Percentiles rank a stretch among this genome's conserved stretches.
These are phyloP conservation scores for Gortyna flavago DNA, from an alignment of 2,888 invertebrate species.

Conservation along the genomic window DNA sequence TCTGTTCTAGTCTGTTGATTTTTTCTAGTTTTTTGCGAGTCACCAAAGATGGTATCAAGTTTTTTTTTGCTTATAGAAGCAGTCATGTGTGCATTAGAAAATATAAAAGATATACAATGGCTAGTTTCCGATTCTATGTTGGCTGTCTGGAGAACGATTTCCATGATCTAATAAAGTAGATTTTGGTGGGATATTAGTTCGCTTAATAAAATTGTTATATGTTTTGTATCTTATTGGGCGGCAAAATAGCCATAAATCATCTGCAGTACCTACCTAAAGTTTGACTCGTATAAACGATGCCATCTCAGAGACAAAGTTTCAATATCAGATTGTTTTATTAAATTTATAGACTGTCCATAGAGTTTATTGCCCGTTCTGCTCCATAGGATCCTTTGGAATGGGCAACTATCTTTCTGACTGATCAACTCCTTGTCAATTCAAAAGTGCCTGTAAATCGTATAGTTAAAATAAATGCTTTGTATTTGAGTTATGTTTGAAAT, in stretches of 20 bases:
- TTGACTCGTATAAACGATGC: not conserved
- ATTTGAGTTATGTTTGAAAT: not conserved
- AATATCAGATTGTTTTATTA: not conserved
- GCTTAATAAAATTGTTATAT: not conserved
- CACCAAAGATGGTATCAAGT: not conserved
- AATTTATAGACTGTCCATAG: not conserved
- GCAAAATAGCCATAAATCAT: not conserved
- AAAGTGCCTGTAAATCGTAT: not conserved
- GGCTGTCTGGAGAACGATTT: not conserved
- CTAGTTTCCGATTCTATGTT: not conserved
- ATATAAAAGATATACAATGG: not conserved
- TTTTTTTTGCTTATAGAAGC: not conserved
- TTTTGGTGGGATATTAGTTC: not conserved
- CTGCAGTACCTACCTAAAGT: not conserved
- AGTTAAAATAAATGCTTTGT: not conserved
- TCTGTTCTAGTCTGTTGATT: not conserved
- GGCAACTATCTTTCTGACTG: not conserved
- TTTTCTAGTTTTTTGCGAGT: not conserved
- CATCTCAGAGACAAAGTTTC: not conserved
- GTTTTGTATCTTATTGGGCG: not conserved
- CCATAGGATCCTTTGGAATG: not conserved
- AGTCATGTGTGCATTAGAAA: constrained; percentile 3
- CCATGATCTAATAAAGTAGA: not conserved
- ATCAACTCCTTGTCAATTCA: not conserved
- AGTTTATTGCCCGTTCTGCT: not conserved